These are phyloP conservation scores for Pelobates cultripes DNA, from an alignment of 2,797 vertebrate genomes.

Conservation along the genomic window DNA sequence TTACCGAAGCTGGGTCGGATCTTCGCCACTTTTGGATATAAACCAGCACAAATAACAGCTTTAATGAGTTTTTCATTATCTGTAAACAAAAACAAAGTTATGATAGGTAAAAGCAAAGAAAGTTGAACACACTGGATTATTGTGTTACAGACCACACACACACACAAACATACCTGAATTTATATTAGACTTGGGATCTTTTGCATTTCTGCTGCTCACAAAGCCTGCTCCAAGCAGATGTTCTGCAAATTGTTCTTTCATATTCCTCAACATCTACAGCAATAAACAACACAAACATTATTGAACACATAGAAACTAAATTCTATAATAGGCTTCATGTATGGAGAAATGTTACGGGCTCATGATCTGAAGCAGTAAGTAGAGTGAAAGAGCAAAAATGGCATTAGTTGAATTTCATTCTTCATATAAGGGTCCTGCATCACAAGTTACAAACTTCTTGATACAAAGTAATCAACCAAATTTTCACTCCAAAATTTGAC, in stretches of 20 bases:
- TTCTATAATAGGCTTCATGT: too few species aligned
- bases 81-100: conserved; percentile 62
- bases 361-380: too few species aligned
- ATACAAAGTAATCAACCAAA: too few species aligned
- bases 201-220: conserved; percentile 86
- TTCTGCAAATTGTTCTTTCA: conserved; percentile 97
- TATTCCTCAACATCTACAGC: conserved; percentile 92
- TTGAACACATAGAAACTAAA: neutral
- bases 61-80: conserved; percentile 97
- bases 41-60: conserved; percentile 94
- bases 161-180: conserved; percentile 82
- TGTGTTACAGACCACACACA: neutral
- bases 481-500: too few species aligned
- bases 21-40: conserved; percentile 98
- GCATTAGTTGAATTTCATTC: too few species aligned
- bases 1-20: conserved; percentile 87
- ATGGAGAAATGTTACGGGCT: too few species aligned
- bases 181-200: conserved; percentile 87
- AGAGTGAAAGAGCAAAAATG: too few species aligned
- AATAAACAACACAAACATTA: neutral
- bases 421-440: too few species aligned
- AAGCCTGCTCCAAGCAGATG: conserved; percentile 91
- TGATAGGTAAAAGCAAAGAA: neutral
- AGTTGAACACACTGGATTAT: neutral
- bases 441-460: too few species aligned